Conservation (phyloP, 2,797 vertebrate species). For the Acomys russatus region DNA sequence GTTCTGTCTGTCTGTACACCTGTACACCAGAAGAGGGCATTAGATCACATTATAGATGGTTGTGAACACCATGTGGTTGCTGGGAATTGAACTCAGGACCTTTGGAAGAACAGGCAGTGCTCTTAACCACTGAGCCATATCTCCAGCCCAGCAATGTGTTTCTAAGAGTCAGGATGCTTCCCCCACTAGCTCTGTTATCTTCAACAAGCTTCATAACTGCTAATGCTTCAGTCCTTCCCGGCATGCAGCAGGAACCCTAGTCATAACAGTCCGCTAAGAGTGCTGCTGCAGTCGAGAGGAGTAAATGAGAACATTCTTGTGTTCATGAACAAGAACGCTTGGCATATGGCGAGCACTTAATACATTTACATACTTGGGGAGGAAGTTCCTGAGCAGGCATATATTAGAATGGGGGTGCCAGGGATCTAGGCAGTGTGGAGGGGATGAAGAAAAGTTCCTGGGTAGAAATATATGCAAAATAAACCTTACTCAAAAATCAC, state of each 20-base stretch:
- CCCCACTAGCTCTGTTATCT: not conserved
- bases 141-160: not conserved
- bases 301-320: not conserved
- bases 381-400: not conserved
- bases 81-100: too few species aligned
- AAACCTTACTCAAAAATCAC: constrained; percentile 60
- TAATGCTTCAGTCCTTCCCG: not conserved
- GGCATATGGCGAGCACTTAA: not conserved
- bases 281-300: not conserved
- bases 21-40: too few species aligned
- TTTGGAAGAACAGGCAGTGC: too few species aligned
- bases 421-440: not conserved
- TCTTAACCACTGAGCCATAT: too few species aligned
- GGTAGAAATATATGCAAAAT: constrained; percentile 73
- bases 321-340: not conserved
- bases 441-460: constrained; percentile 34
- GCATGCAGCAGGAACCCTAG: not conserved
- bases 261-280: not conserved
- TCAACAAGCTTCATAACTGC: not conserved
- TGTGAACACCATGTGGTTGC: too few species aligned
- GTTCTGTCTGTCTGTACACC: too few species aligned
- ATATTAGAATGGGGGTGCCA: not conserved
- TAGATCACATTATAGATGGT: too few species aligned
- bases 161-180: not conserved
- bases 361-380: not conserved